phyloP scores from a whole-genome alignment of 2,888 invertebrate species.

The Synergus gifuensis region DNA sequence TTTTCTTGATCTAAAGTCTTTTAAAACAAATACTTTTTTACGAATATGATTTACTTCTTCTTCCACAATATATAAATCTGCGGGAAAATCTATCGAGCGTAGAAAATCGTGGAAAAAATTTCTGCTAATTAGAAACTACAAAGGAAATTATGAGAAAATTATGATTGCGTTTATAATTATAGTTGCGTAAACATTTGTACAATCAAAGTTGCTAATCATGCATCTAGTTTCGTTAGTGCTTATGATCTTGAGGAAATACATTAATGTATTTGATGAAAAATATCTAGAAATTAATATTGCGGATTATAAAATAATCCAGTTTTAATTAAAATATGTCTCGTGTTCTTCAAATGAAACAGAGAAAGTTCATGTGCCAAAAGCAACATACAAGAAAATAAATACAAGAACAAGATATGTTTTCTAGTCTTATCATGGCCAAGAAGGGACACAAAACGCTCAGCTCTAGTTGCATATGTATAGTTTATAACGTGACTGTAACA shows the following conservation, averaged over 20 bases:
- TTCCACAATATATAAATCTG: not conserved
- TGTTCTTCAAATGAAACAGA: not conserved
- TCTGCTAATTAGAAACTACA: not conserved
- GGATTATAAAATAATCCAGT: no score
- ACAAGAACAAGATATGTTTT: not conserved
- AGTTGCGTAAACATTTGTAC: not conserved
- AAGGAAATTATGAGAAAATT: not conserved
- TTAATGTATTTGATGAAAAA: not conserved
- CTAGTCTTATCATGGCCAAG: slow-evolving; percentile 11
- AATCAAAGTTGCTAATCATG: not conserved
- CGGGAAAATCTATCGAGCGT: not conserved
- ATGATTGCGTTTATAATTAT: not conserved
- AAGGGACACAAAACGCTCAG: slow-evolving; percentile 22
- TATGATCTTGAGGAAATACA: slow-evolving; percentile 1
- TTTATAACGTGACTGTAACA: slow-evolving; percentile 37
- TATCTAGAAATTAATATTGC: no score
- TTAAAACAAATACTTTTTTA: not conserved
- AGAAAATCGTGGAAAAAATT: not conserved
- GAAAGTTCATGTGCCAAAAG: not conserved
- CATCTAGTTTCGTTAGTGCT: not conserved
- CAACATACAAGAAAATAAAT: not conserved
- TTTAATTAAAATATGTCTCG: not conserved
- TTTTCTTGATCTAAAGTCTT: not conserved
- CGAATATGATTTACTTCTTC: not conserved
- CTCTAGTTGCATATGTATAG: slow-evolving; percentile 25